Conservation (phyloP, 23 tunicate genomes). For the Diplosoma virens region DNA sequence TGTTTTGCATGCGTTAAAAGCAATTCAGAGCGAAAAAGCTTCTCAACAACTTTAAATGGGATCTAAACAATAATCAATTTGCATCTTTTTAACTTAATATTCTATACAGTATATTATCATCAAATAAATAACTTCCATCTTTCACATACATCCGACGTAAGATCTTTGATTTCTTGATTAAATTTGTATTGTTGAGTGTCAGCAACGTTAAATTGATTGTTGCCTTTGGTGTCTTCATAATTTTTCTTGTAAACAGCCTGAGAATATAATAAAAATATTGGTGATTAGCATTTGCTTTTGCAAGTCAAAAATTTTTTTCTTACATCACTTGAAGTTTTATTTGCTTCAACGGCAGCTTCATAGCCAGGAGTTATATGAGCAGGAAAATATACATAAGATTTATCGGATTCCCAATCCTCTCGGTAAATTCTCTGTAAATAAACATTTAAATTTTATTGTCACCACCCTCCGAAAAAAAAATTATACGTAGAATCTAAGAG, state of each 20-base stretch:
- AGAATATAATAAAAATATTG: neutral
- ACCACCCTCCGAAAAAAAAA: too few species aligned
- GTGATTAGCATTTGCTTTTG: too few species aligned
- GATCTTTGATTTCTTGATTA: conserved; percentile 5
- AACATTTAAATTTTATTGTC: too few species aligned
- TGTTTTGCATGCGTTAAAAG: too few species aligned
- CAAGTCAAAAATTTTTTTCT: conserved; percentile 10
- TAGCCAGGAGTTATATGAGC: conserved; percentile 97
- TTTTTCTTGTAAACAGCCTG: conserved; percentile 67
- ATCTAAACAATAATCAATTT: too few species aligned
- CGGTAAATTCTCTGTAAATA: conserved; percentile 59
- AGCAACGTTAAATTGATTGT: conserved; percentile 53
- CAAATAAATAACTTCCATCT: too few species aligned
- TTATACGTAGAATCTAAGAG: too few species aligned
- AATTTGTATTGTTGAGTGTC: conserved; percentile 78
- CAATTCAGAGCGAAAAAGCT: too few species aligned
- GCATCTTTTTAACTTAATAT: too few species aligned
- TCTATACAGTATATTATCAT: too few species aligned
- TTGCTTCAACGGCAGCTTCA: conserved; percentile 60
- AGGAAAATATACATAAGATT: conserved; percentile 82
- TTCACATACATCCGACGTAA: conserved; percentile 17
- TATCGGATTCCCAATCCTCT: conserved; percentile 94
- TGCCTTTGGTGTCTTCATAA: conserved; percentile 32
- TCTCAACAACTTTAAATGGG: too few species aligned
- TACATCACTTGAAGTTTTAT: conserved; percentile 71